Percentiles rank a stretch among this genome's conserved stretches.
Conservation (phyloP, 2,113 vertebrate species). For the Sturnus vulgaris region DNA sequence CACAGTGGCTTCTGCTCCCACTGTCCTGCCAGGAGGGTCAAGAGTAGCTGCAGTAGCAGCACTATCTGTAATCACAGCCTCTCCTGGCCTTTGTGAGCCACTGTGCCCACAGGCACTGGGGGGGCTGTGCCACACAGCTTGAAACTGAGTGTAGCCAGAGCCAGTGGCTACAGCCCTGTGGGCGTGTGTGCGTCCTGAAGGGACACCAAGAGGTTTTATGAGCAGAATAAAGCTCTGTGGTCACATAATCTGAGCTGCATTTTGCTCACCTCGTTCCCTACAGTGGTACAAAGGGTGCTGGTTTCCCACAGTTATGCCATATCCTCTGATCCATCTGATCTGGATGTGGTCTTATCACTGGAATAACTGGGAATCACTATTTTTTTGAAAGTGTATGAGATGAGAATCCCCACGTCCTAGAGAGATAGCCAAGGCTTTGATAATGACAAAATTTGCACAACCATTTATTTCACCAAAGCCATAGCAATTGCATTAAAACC, state of each 20-base stretch:
- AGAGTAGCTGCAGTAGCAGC: background rate
- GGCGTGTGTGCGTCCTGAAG: background rate
- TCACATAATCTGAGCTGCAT: background rate
- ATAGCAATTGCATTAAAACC: background rate
- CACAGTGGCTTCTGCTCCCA: background rate
- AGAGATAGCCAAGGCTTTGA: background rate
- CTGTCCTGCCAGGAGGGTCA: background rate
- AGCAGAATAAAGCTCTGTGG: background rate
- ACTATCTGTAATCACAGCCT: background rate
- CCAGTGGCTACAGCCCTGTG: background rate
- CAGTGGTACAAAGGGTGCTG: background rate
- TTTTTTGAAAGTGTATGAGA: background rate
- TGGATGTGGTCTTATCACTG: fast-evolving
- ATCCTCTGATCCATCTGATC: background rate
- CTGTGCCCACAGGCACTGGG: fast-evolving
- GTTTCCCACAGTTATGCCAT: background rate
- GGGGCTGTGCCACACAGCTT: background rate
- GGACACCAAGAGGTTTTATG: background rate
- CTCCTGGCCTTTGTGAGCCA: background rate
- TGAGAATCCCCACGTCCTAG: background rate
- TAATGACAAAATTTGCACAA: background rate
- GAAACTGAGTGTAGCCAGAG: background rate
- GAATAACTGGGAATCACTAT: background rate
- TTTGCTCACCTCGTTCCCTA: background rate
- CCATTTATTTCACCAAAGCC: background rate